phyloP scores from a whole-genome alignment of 2,113 vertebrate genomes.

The Myrmecobius fasciatus region DNA sequence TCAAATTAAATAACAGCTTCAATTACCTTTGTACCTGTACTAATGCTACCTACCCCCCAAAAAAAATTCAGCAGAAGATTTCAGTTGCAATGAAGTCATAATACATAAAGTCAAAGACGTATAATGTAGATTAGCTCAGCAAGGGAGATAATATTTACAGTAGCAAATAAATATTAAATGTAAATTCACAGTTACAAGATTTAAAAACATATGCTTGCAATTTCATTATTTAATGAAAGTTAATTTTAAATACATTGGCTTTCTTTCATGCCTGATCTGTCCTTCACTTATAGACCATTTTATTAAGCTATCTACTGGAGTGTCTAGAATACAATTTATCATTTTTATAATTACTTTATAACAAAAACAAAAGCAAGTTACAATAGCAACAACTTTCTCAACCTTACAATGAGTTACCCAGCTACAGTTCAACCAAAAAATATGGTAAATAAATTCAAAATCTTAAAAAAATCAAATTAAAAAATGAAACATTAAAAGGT shows the following conservation, averaged over 20 bases:
- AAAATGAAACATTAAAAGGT: background rate
- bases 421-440: background rate
- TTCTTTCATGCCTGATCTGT: background rate
- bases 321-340: background rate
- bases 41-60: background rate
- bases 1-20: constrained; percentile 73
- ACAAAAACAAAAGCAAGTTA: background rate
- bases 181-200: background rate
- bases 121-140: background rate
- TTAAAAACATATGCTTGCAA: background rate
- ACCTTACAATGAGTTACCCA: background rate
- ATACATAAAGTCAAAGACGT: background rate
- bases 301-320: background rate
- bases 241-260: background rate
- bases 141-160: background rate
- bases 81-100: constrained; percentile 40
- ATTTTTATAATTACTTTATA: constrained; percentile 2
- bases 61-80: constrained; percentile 44
- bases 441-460: background rate
- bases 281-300: background rate
- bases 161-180: background rate
- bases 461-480: background rate
- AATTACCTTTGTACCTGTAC: background rate
- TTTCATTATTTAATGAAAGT: background rate
- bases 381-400: background rate